Percentiles rank a stretch among this genome's conserved stretches.
These are phyloP conservation scores for Gracilinanus agilis DNA, from an alignment of 2,113 vertebrate species.

Conservation along the genomic window DNA sequence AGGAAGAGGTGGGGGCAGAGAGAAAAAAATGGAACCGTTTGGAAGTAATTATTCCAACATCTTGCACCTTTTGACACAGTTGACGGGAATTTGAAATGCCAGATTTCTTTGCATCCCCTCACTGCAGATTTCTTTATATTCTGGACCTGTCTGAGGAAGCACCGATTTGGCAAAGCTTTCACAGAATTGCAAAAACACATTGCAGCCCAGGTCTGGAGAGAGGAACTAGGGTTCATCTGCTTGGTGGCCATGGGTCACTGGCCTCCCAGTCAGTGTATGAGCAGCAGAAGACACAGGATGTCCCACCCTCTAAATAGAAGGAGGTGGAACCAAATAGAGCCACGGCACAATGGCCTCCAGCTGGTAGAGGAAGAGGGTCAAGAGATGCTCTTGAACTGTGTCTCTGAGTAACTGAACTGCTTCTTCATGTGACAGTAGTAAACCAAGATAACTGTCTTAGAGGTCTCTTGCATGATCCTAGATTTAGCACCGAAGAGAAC, in stretches of 20 bases:
- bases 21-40: not conserved
- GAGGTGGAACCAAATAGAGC: slow-evolving; percentile 49
- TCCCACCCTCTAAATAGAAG: slow-evolving; percentile 28
- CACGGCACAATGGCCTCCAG: not conserved
- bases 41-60: slow-evolving; percentile 42
- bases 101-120: not conserved
- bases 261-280: not conserved
- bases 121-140: not conserved
- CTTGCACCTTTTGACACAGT: slow-evolving; percentile 40
- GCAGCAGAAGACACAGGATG: slow-evolving; percentile 42
- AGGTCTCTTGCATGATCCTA: not conserved
- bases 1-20: not conserved
- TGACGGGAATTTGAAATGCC: not conserved
- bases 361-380: slow-evolving; percentile 22
- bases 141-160: slow-evolving; percentile 1
- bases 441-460: not conserved
- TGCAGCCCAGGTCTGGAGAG: not conserved
- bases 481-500: not conserved
- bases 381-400: slow-evolving; percentile 10
- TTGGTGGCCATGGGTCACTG: not conserved
- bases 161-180: not conserved
- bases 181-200: not conserved
- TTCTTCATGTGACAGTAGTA: not conserved
- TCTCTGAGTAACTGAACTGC: not conserved
- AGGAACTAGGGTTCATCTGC: not conserved